Base-by-base conservation (phyloP, 2,888 invertebrate genomes). In the Pocota personata region DNA sequence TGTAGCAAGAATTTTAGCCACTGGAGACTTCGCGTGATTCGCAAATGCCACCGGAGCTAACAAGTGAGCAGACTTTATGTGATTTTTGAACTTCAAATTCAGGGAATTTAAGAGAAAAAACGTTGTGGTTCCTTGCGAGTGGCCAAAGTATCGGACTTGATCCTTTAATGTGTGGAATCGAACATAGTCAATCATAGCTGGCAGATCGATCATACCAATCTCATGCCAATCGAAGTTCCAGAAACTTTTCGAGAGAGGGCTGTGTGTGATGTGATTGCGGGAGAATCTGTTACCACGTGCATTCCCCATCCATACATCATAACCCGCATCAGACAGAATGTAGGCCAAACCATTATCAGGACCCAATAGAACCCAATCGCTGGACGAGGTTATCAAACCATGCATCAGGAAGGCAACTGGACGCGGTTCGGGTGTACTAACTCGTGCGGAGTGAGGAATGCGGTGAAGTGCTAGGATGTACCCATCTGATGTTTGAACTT, bases 51-150 rank as follows among this genome's bases (percentile, higher is more conserved):
- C 93, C 0, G 94, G 94, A 0, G 94, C 94, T 62, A 94, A 48
- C 24, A 91, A 64, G 80, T 91, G 90, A 6, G 89, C 89, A 5
- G 90, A 89, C 83, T 89, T 90, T 89, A 32, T 89, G 89, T 0
- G 21, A 19, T 3, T 40, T n/a, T 14, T 14, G 6, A 90, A 89
- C 19, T 6, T 84, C 78, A 14, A 14, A 6, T 40, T 89, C 88
- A 3, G 90, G 89, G 82, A 88, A 88, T 40, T 40, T 88, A 90
- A 87, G 0, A 95, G 95, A 89, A 95, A 96, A 88, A 96, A 94
- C 89, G 95, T 94, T 0, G 97, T 96, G 0, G 97, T 96, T 0
- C 98, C 98, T 95, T 98, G 98, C 0, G 97, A 98, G 92, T 98
- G 97, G 0, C 98, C 98, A 43, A 98, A 93, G 91, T 98, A 98